Conservation (phyloP, 1,140 invertebrate genomes). For the Pomacea maculata region DNA sequence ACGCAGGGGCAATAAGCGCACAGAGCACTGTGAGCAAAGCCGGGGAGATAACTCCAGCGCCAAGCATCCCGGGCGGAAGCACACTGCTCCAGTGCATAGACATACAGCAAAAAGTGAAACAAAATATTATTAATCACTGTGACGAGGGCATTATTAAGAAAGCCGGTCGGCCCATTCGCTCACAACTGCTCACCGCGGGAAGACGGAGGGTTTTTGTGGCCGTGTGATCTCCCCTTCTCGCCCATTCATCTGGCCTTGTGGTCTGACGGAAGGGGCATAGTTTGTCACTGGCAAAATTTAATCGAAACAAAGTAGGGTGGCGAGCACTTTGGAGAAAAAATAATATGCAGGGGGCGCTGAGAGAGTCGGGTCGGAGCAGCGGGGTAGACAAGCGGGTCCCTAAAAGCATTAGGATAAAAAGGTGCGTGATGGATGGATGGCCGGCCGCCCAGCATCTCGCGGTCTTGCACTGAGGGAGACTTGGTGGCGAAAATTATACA, state of each 20-base stretch:
- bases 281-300: neutral
- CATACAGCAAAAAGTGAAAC: too few species aligned
- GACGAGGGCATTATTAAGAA: too few species aligned
- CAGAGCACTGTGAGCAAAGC: too few species aligned
- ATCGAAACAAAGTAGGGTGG: slow-evolving; percentile 7
- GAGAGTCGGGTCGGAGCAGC: neutral
- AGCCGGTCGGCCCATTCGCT: too few species aligned
- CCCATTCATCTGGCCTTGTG: too few species aligned
- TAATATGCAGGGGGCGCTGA: neutral
- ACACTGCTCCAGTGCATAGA: too few species aligned
- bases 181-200: too few species aligned
- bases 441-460: neutral
- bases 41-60: neutral
- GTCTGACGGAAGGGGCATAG: neutral
- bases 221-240: neutral
- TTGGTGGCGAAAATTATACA: neutral
- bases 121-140: too few species aligned
- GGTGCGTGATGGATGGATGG: neutral
- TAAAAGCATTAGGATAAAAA: neutral
- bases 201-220: too few species aligned
- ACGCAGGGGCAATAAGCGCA: too few species aligned
- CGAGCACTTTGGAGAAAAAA: slow-evolving; percentile 2
- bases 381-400: slow-evolving; percentile 2
- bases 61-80: neutral
- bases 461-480: neutral